Evolutionary conservation across 1,140 invertebrate species (phyloP).

Genomic region (Globodera ellingtonae): DNA sequence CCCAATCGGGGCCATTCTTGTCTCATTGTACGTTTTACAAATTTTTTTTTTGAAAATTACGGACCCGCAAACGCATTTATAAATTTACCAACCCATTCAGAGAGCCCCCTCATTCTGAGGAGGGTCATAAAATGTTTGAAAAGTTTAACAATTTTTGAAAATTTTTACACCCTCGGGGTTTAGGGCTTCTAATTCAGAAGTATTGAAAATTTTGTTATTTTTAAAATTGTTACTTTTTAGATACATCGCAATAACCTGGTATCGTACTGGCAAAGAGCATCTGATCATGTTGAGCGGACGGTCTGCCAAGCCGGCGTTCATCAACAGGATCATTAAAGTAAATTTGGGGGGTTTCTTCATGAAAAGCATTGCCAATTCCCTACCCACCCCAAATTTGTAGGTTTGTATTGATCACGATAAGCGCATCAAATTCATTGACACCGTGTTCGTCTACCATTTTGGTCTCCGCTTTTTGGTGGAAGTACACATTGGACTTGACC

Average conservation of each 20-base stretch:
- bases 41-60: too few species aligned
- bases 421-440: conserved; percentile 67
- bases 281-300: conserved; percentile 53
- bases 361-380: not conserved
- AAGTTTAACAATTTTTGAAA: too few species aligned
- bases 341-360: not conserved
- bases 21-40: conserved; percentile 41
- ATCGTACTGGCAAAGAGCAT: conserved; percentile 57
- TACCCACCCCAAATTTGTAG: conserved; percentile 31
- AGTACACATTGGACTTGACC: conserved; percentile 60
- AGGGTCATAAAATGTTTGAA: too few species aligned
- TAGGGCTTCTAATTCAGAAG: too few species aligned
- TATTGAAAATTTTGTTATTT: too few species aligned
- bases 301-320: conserved; percentile 61
- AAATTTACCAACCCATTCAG: too few species aligned
- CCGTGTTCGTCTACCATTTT: conserved; percentile 69
- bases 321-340: conserved; percentile 63
- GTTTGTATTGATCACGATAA: conserved; percentile 66
- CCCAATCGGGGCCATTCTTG: conserved; percentile 67
- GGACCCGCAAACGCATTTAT: too few species aligned
- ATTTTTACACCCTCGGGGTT: too few species aligned
- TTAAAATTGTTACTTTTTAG: not conserved
- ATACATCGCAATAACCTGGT: conserved; percentile 55
- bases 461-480: conserved; percentile 65
- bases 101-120: too few species aligned